Evolutionary conservation across 2,888 invertebrate species (phyloP).

Genomic region (Hetaerina titia): DNA sequence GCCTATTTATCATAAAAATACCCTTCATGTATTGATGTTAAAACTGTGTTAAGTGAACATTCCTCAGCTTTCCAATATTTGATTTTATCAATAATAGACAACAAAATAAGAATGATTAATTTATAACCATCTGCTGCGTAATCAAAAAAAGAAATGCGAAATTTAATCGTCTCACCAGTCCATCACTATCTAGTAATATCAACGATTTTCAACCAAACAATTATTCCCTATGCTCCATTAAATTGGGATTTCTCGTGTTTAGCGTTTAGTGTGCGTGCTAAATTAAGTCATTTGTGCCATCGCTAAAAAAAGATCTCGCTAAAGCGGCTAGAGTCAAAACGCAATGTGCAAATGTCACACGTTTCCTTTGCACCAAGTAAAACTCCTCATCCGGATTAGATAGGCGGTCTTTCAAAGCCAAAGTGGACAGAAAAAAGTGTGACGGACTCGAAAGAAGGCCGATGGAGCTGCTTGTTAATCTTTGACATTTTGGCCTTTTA

Average conservation of each 20-base stretch:
- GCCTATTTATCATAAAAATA: too few relatives aligned
- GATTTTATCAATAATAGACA: too few relatives aligned
- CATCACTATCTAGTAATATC: too few relatives aligned
- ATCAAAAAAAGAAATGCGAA: background rate
- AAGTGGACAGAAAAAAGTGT: background rate
- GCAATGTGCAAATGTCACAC: background rate
- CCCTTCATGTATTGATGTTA: too few relatives aligned
- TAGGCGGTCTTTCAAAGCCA: background rate
- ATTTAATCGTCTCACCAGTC: background rate
- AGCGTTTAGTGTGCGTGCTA: background rate
- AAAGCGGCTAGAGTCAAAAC: background rate
- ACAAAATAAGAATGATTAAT: too few relatives aligned
- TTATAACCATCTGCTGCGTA: too few relatives aligned
- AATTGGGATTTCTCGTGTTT: background rate
- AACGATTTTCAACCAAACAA: too few relatives aligned
- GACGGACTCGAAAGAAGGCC: background rate
- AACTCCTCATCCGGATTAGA: background rate
- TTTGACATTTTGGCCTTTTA: background rate
- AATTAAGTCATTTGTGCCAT: background rate
- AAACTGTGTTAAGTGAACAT: too few relatives aligned
- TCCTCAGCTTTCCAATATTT: too few relatives aligned
- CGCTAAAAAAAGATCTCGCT: background rate
- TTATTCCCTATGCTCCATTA: background rate
- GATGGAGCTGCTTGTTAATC: background rate
- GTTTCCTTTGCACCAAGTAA: background rate